phyloP scores from a whole-genome alignment of 2,113 vertebrate genomes.

The Haliaeetus leucogaster region DNA sequence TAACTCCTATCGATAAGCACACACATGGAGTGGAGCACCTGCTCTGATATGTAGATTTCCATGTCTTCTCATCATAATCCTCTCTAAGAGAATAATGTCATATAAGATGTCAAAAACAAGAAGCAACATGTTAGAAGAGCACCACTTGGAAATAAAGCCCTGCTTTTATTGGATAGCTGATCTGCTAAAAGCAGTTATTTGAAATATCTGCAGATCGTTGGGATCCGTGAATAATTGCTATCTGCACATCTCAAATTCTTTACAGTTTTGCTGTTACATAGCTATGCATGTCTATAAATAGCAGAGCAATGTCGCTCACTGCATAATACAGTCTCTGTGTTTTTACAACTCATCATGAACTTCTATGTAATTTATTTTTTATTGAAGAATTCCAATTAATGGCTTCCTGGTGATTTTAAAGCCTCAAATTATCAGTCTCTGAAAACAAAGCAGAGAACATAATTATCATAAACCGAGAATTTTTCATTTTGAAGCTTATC shows the following conservation, averaged over 20 bases:
- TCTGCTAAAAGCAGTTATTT: slow-evolving; percentile 75
- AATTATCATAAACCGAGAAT: slow-evolving; percentile 87
- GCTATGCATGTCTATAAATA: slow-evolving; percentile 76
- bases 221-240: slow-evolving; percentile 76
- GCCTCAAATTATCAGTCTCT: slow-evolving; percentile 87
- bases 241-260: slow-evolving; percentile 75
- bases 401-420: slow-evolving; percentile 90
- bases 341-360: slow-evolving; percentile 86
- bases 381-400: slow-evolving; percentile 91
- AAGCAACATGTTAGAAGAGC: slow-evolving; percentile 54
- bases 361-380: slow-evolving; percentile 88
- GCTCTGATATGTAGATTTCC: not conserved
- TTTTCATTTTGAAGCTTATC: slow-evolving; percentile 90
- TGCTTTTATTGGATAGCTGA: slow-evolving; percentile 65
- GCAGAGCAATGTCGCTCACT: slow-evolving; percentile 72
- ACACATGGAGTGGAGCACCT: not conserved
- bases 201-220: slow-evolving; percentile 70
- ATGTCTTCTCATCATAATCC: not conserved
- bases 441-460: slow-evolving; percentile 88
- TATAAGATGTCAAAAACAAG: slow-evolving; percentile 59
- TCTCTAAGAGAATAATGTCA: slow-evolving; percentile 36
- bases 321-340: slow-evolving; percentile 81
- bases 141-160: slow-evolving; percentile 66
- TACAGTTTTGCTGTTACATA: slow-evolving; percentile 74
- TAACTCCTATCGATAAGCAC: not conserved